A percentile compares a stretch with the other conserved stretches of the same genome.
Conservation (phyloP, 2,888 invertebrate genomes). For the Aspidapion aeneum region DNA sequence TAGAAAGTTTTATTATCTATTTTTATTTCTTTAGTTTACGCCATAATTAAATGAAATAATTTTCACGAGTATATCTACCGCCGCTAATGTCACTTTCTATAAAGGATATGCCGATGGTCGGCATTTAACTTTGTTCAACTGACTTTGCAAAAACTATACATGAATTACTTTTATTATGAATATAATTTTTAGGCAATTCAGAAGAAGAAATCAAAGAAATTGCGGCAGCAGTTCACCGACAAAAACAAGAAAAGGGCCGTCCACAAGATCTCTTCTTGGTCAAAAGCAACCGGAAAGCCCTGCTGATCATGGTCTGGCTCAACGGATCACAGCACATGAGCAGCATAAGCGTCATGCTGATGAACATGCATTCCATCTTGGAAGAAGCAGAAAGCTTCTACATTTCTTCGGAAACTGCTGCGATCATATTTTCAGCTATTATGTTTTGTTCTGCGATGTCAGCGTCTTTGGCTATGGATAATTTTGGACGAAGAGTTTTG, state of each 20-base stretch:
- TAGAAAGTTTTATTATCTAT: too few relatives aligned
- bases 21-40: too few relatives aligned
- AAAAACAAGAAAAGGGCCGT: conserved; percentile 41
- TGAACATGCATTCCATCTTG: conserved; percentile 46
- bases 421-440: conserved; percentile 44
- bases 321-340: conserved; percentile 47
- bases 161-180: too few relatives aligned
- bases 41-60: too few relatives aligned
- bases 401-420: conserved; percentile 37
- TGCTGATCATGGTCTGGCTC: conserved; percentile 44
- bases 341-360: conserved; percentile 46
- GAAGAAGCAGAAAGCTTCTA: conserved; percentile 42
- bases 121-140: too few relatives aligned
- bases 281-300: conserved; percentile 44
- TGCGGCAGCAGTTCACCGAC: conserved; percentile 39
- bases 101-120: too few relatives aligned
- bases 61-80: too few relatives aligned
- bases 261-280: conserved; percentile 42
- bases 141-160: too few relatives aligned
- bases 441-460: conserved; percentile 43
- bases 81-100: too few relatives aligned
- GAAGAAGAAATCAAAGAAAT: conserved; percentile 44
- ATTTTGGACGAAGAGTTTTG: conserved; percentile 42
- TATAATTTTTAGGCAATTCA: conserved; percentile 35
- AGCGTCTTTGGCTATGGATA: conserved; percentile 43